Evolutionary conservation across 2,797 vertebrate species (phyloP).

Genomic region (Enteromius thamalakanensis): DNA sequence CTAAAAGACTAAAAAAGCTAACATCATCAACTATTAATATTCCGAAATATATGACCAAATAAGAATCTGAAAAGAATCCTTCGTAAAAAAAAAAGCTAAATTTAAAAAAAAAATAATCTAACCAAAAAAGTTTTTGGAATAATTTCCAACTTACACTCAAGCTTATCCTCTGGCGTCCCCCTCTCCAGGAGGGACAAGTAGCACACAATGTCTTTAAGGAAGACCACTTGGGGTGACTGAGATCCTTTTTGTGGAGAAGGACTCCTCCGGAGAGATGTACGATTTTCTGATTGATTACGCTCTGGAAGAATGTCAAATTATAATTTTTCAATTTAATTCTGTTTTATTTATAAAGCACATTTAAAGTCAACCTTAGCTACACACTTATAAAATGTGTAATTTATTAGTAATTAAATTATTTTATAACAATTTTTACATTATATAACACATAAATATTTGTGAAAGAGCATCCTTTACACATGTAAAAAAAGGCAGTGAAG

Average conservation of each 20-base stretch:
- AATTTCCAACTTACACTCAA: conserved; percentile 88
- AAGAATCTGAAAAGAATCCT: neutral
- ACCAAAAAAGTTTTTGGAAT: conserved; percentile 3
- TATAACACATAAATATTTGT: neutral
- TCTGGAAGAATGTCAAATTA: conserved; percentile 68
- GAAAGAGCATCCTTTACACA: neutral
- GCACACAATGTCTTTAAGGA: conserved; percentile 93
- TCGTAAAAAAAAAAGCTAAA: neutral
- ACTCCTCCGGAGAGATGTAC: conserved; percentile 72
- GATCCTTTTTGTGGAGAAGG: conserved; percentile 74
- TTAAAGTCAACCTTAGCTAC: neutral
- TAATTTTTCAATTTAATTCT: neutral
- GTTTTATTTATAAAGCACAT: neutral
- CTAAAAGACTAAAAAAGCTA: neutral
- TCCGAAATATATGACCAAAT: neutral
- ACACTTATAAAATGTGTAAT: neutral
- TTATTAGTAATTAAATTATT: conserved; percentile 3
- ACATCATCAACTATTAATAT: neutral
- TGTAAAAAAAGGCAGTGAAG: neutral
- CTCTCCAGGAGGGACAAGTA: conserved; percentile 93
- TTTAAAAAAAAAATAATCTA: neutral
- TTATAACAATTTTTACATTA: neutral
- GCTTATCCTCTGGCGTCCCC: conserved; percentile 91
- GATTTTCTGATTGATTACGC: conserved; percentile 74
- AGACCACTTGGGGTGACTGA: conserved; percentile 79